A percentile compares a stretch with the other conserved stretches of the same genome.
Evolutionary conservation across 1,140 invertebrate species (phyloP).

Genomic region (Microplitis demolitor): DNA sequence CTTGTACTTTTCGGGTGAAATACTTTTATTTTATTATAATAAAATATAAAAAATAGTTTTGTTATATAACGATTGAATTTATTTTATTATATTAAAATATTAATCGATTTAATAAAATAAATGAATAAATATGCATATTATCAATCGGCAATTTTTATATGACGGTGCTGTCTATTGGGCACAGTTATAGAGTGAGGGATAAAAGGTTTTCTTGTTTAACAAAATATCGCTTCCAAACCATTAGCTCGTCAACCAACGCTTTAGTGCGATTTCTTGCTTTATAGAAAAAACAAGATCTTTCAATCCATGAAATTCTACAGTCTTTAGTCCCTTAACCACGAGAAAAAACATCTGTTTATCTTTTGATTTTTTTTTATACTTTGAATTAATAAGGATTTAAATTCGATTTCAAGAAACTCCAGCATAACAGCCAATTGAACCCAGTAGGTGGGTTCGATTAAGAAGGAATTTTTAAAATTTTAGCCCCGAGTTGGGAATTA

Average conservation of each 20-base stretch:
- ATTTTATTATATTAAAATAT: no score
- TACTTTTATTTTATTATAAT: not conserved
- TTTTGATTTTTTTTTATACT: no score
- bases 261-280: slow-evolving; percentile 50
- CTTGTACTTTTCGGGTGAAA: not conserved
- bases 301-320: slow-evolving; percentile 13
- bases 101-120: no score
- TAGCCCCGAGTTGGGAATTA: no score
- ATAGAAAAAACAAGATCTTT: slow-evolving; percentile 30
- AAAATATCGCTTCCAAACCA: slow-evolving; percentile 58
- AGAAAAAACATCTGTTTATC: no score
- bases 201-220: slow-evolving; percentile 63
- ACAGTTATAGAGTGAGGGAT: slow-evolving; percentile 42
- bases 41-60: not conserved
- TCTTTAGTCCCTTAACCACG: slow-evolving; percentile 6
- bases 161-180: slow-evolving; percentile 12
- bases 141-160: no score
- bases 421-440: no score
- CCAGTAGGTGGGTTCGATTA: no score
- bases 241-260: slow-evolving; percentile 56
- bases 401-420: no score
- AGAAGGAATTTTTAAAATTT: no score
- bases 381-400: no score
- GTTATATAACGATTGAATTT: slow-evolving; percentile 34
- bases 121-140: no score